A percentile compares a stretch with the other conserved stretches of the same genome.
Conservation (phyloP, 1,140 invertebrate genomes). For the Rhopalosiphum maidis region DNA sequence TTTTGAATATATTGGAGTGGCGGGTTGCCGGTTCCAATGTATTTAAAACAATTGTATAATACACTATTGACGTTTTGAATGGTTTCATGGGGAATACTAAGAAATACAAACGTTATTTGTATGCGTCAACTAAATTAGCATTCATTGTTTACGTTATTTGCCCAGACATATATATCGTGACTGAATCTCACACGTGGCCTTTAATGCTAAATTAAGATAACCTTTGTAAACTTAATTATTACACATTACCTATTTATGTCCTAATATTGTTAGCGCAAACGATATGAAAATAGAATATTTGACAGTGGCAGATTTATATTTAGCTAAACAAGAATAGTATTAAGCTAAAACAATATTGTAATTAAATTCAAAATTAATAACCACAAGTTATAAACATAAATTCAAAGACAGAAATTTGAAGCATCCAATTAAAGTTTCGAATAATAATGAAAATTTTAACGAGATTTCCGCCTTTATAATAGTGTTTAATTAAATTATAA, state of each 20-base stretch:
- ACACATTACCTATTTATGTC: slow-evolving; percentile 31
- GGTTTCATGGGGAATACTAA: not conserved
- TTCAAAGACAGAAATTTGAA: not conserved
- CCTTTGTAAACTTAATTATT: slow-evolving; percentile 43
- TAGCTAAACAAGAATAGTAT: not conserved
- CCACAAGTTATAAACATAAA: not conserved
- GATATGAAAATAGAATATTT: slow-evolving; percentile 24
- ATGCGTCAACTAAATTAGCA: slow-evolving; percentile 9
- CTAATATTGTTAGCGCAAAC: slow-evolving; percentile 17
- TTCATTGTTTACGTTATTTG: slow-evolving; percentile 16
- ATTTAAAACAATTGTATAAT: slow-evolving; percentile 18
- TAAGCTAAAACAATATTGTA: not conserved
- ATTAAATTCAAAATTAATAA: not conserved
- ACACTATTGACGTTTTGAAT: not conserved
- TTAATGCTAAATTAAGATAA: slow-evolving; percentile 46
- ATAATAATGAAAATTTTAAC: not conserved
- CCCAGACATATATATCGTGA: not conserved
- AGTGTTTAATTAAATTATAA: not conserved
- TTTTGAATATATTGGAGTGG: not conserved
- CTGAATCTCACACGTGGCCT: slow-evolving; percentile 26
- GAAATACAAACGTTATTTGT: slow-evolving; percentile 27
- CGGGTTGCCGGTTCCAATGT: not conserved
- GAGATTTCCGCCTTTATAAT: not conserved
- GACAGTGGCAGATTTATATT: not conserved
- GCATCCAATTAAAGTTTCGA: not conserved